Base-by-base conservation (phyloP, 1,140 invertebrate species). In the Macrosteles quadrilineatus region DNA sequence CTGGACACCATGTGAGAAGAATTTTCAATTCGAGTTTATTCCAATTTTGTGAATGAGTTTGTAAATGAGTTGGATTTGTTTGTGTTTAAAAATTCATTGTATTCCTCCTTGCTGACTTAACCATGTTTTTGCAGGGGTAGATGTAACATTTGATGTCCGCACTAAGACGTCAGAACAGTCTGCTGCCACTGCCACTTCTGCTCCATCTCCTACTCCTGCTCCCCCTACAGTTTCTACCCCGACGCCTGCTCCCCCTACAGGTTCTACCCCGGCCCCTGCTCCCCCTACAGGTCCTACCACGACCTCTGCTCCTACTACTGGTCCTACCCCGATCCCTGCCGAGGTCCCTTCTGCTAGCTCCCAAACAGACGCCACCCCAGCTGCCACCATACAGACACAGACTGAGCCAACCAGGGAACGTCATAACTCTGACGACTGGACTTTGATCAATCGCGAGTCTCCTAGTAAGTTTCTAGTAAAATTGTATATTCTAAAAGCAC, bases 401-500 rank as follows among this genome's bases (percentile, higher is more conserved):
- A 19, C 47, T 11, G 47, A 50, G n/a, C 4, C n/a, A 6, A n/a
- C n/a, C 47, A 17, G n/a, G 21, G 47, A 50, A n/a, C 47, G 47
- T 21, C 21, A 23, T 4, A 59, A 59, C 55, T 59, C 55, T 29
- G 55, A 59, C 27, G 55, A 59, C n/a, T 59, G 55, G 55, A 59
- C 55, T 59, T n/a, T 59, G 55, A 12, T 59, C 55, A 59, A 59
- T 25, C 55, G 55, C 2, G 55, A 59, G 25, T 59, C 55, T 27
- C 55, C 55, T 1, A 29, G 55, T 59, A 59, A 59, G 14, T 19
- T 19, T 19, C 14, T 9, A 40, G 6, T 40, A 40, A 40, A 40
- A 6, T 9, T 9, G 17, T 40, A 40, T 40, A 40, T 40, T 40
- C 36, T 40, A 40, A 40, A 40, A 4, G 4, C 21, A 53, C 6